A percentile compares a stretch with the other conserved stretches of the same genome.
Evolutionary conservation across 2,797 vertebrate species (phyloP).

Genomic region (Atherinosoma microstoma): DNA sequence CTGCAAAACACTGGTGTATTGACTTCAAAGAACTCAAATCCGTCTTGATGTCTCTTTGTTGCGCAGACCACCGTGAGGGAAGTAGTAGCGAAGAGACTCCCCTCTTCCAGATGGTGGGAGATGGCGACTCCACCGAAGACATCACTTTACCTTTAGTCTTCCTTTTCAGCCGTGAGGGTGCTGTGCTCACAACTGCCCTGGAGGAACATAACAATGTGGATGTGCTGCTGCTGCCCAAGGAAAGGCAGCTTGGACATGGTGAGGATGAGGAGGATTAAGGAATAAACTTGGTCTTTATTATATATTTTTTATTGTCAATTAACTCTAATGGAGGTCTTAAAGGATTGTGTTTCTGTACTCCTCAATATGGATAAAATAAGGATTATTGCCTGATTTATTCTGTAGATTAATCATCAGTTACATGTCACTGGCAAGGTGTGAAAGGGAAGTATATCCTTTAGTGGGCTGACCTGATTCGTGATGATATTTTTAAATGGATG

Average conservation of each 20-base stretch:
- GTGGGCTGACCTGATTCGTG: neutral
- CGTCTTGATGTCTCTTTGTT: neutral
- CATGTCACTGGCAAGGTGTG: neutral
- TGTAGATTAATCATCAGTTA: neutral
- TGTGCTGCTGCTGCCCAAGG: conserved; percentile 82
- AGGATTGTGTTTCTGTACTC: neutral
- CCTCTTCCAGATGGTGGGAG: conserved; percentile 89
- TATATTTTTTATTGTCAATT: neutral
- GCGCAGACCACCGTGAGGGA: conserved; percentile 83
- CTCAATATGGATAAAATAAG: no score
- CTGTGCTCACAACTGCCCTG: conserved; percentile 79
- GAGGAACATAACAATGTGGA: conserved; percentile 84
- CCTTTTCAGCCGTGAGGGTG: conserved; percentile 84
- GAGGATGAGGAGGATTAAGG: conserved; percentile 29
- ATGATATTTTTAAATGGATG: neutral
- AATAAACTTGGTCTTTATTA: neutral
- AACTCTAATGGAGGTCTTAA: no score
- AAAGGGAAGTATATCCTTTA: no score
- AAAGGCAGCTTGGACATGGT: conserved; percentile 84
- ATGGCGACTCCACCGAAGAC: conserved; percentile 82
- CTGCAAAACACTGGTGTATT: neutral
- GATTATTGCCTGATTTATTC: neutral
- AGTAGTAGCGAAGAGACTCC: conserved; percentile 84
- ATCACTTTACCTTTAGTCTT: conserved; percentile 84
- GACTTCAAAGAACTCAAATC: neutral